A percentile compares a stretch with the other conserved stretches of the same genome.
These are phyloP conservation scores for Graptemys geographica DNA, from an alignment of 2,797 vertebrate genomes.

Conservation along the genomic window DNA sequence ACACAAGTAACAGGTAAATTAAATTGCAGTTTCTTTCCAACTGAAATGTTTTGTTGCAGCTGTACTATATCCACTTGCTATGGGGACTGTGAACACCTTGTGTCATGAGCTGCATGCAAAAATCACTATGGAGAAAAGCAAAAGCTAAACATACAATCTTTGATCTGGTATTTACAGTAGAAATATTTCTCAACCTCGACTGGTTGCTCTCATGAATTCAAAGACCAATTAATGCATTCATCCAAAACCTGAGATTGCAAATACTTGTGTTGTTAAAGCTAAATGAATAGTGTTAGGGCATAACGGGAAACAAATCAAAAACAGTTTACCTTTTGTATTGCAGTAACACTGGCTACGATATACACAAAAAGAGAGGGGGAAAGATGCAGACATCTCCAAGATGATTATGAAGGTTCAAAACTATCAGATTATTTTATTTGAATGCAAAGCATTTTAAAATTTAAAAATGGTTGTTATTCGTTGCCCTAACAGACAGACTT, in stretches of 20 bases:
- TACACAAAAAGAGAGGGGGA: neutral
- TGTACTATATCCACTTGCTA: slow-evolving; percentile 17
- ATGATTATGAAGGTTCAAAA: neutral
- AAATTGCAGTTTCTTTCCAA: slow-evolving; percentile 27
- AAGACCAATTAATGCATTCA: slow-evolving; percentile 60
- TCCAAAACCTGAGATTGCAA: slow-evolving; percentile 30
- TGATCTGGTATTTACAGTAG: slow-evolving; percentile 56
- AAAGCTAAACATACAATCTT: slow-evolving; percentile 46
- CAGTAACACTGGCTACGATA: neutral
- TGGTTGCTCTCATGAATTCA: slow-evolving; percentile 9
- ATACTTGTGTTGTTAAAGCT: slow-evolving; percentile 36
- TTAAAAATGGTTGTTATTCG: neutral
- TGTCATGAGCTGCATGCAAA: slow-evolving; percentile 4
- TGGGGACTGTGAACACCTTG: neutral
- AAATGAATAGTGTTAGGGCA: neutral
- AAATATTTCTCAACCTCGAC: slow-evolving; percentile 63
- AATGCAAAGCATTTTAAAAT: neutral
- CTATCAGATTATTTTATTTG: neutral
- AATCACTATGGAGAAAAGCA: slow-evolving; percentile 64
- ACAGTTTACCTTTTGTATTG: neutral
- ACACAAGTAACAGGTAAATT: slow-evolving; percentile 22
- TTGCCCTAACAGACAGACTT: neutral
- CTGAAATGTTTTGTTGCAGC: slow-evolving; percentile 16
- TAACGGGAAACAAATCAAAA: slow-evolving; percentile 40
- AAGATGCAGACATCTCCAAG: neutral